Base-by-base conservation (phyloP, 1,140 invertebrate genomes). In the Bombus affinis region DNA sequence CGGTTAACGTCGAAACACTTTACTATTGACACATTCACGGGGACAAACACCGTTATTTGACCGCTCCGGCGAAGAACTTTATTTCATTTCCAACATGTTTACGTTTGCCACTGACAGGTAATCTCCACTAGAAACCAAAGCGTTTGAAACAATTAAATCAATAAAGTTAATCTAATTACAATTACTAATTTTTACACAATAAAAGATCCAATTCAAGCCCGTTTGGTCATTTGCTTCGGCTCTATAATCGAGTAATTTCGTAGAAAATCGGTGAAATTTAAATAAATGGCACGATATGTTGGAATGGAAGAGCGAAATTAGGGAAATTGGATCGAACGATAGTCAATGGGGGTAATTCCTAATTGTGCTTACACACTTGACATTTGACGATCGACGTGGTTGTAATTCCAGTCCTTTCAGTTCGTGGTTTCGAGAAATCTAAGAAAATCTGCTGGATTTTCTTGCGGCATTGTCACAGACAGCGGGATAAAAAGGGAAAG, bases 371-470 rank as follows among this genome's bases (percentile, higher is more conserved):
- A 82, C 86, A 78, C 83, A 57, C 68, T 79, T 73, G 86, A 82
- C 71, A 74, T 57, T 65, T 39, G 78, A 25, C 78, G 57, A 86
- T 90, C 86, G 83, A 89, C 80, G 77, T 53, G 89, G 70, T 37
- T 70, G 35, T 37, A 42, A 66, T 76, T 35, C 39, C 85, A 59
- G 88, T 86, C 74, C 72, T 85, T 88, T 86, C 81, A 75, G 72
- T 91, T 35, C 71, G 87, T 88, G 88, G 86, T 91, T 88, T 88
- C 81, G 81, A 35, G 47, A 86, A 84, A 91, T 88, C 89, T 85
- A 39, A 44, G 89, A 71, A 90, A 88, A 91, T 91, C 89, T 88
- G 71, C 18, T 22, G 84, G 90, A 90, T 91, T 91, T 91, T 83
- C 89, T 84, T 65, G 28, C 70, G 83, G 81, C 80, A 75, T 84